A percentile compares a stretch with the other conserved stretches of the same genome.
phyloP scores from a whole-genome alignment of 2,888 invertebrate genomes.

The Agrotis exclamationis region DNA sequence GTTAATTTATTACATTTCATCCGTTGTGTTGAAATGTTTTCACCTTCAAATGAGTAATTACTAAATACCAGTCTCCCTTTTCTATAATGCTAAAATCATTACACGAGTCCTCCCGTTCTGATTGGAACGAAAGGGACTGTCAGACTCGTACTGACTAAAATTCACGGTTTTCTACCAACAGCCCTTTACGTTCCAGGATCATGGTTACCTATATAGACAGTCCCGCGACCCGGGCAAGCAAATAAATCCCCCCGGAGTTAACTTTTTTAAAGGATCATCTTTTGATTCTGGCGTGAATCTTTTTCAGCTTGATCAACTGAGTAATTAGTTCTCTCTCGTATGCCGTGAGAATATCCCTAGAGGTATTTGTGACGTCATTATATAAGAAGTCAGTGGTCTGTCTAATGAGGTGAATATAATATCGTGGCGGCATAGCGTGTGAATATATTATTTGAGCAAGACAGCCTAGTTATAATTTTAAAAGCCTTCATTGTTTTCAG shows the following conservation, averaged over 20 bases:
- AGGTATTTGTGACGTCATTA: constrained; percentile 25
- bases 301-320: constrained; percentile 16
- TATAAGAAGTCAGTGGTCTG: constrained; percentile 23
- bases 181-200: no score
- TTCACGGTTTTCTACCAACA: no score
- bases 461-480: not conserved
- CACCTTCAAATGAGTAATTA: not conserved
- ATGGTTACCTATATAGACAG: no score
- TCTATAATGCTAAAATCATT: no score
- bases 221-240: not conserved
- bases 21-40: no score
- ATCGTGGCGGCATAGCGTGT: constrained; percentile 19
- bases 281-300: not conserved
- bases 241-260: no score
- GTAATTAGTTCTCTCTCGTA: constrained; percentile 22
- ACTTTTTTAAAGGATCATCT: not conserved
- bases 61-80: no score
- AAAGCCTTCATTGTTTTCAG: not conserved
- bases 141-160: no score
- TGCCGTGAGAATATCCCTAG: constrained; percentile 35
- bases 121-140: no score
- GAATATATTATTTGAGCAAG: constrained; percentile 16
- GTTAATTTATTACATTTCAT: not conserved
- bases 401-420: constrained; percentile 46
- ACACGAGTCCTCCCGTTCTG: no score